Conservation (phyloP, 2,113 vertebrate species). For the Amphiprion percula region DNA sequence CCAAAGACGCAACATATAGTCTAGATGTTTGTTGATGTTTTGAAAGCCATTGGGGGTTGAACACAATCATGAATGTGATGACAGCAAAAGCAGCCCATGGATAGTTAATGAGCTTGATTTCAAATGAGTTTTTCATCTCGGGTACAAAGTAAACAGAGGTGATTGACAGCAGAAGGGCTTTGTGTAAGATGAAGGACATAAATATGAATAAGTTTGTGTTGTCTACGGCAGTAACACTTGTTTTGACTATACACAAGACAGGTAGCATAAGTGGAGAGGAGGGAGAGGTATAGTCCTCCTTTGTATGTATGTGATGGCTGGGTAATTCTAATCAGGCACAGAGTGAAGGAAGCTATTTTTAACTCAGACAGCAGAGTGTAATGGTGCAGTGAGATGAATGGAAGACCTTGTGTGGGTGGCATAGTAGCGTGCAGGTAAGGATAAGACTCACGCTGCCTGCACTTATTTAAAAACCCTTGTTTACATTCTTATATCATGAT, state of each 20-base stretch:
- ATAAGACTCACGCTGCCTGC: conserved; percentile 25
- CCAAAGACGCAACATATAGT: not conserved
- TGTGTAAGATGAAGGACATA: conserved; percentile 18
- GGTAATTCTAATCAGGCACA: conserved; percentile 73
- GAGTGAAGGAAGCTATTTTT: conserved; percentile 78
- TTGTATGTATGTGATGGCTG: conserved; percentile 64
- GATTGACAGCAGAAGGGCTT: conserved; percentile 35
- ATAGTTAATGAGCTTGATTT: conserved; percentile 45
- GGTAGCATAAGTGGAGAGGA: conserved; percentile 33
- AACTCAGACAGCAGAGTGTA: conserved; percentile 74
- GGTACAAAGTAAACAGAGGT: conserved; percentile 18
- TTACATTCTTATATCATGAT: conserved; percentile 1
- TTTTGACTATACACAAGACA: conserved; percentile 25
- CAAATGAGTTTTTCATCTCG: conserved; percentile 50
- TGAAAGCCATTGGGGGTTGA: conserved; percentile 5
- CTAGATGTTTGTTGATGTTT: conserved; percentile 20
- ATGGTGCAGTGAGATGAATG: conserved; percentile 81
- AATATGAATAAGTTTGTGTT: conserved; percentile 46
- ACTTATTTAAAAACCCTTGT: conserved; percentile 11
- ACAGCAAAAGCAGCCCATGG: conserved; percentile 13
- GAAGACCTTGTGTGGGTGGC: conserved; percentile 65
- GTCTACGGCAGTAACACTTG: conserved; percentile 4
- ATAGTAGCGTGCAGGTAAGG: conserved; percentile 65
- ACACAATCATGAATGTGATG: not conserved
- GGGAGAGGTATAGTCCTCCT: conserved; percentile 46